phyloP scores from a whole-genome alignment of 1,140 invertebrate species.

The Odontomachus brunneus region DNA sequence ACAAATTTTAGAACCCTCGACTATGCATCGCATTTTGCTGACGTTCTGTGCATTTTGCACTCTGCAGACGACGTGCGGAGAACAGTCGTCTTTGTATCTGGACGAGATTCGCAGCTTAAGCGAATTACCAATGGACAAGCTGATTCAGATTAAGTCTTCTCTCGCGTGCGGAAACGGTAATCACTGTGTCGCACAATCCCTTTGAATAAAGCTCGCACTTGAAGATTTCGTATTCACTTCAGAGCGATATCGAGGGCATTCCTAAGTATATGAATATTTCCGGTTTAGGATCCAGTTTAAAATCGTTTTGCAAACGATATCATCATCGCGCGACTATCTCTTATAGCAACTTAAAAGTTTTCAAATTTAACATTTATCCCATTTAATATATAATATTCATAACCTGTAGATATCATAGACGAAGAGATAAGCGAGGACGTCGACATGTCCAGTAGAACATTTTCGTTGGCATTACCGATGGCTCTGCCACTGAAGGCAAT shows the following conservation, averaged over 20 bases:
- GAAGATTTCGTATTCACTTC: too few species aligned
- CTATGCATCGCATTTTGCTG: conserved; percentile 1
- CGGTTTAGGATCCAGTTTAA: too few species aligned
- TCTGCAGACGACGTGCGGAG: conserved; percentile 6
- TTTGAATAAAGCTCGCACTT: too few species aligned
- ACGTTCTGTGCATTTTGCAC: conserved; percentile 16
- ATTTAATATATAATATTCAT: too few species aligned
- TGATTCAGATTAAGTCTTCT: conserved; percentile 84
- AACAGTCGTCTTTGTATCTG: conserved; percentile 70
- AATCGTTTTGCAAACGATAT: too few species aligned
- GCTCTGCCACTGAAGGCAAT: conserved; percentile 68
- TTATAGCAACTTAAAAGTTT: too few species aligned
- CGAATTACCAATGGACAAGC: conserved; percentile 85
- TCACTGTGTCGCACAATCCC: conserved; percentile 24
- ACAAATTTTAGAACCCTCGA: conserved; percentile 22
- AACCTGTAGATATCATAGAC: conserved; percentile 16
- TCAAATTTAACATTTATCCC: conserved; percentile 9
- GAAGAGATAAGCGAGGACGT: conserved; percentile 9
- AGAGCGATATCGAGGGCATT: too few species aligned
- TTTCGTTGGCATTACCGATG: conserved; percentile 63
- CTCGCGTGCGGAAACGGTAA: conserved; percentile 72
- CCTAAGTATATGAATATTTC: too few species aligned
- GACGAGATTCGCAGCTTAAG: conserved; percentile 85
- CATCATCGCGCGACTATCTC: too few species aligned
- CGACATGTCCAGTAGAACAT: conserved; percentile 57